These are phyloP conservation scores for Nycticryphes semicollaris DNA, from an alignment of 2,113 vertebrate species.

Conservation along the genomic window DNA sequence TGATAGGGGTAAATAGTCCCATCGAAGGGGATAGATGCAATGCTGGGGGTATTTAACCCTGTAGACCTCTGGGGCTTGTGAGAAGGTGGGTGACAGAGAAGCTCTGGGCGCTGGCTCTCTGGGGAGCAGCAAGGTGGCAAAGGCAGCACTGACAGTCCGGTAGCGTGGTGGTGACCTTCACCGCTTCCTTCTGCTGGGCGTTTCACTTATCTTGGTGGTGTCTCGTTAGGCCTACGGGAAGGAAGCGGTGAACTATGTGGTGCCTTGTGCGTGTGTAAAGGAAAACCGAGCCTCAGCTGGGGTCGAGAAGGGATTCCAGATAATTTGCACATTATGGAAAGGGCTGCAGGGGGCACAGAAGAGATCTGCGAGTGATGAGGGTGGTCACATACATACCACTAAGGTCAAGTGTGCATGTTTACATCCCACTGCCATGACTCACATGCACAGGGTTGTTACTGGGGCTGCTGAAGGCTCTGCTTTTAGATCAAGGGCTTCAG, in stretches of 20 bases:
- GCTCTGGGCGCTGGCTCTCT: neutral
- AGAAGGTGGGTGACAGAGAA: neutral
- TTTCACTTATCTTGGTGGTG: neutral
- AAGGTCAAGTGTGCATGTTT: neutral
- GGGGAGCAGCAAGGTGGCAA: neutral
- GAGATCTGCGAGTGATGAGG: neutral
- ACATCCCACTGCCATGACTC: neutral
- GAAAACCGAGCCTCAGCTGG: neutral
- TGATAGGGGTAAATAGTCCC: neutral
- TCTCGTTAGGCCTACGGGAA: neutral
- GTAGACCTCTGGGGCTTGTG: neutral
- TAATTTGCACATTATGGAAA: neutral
- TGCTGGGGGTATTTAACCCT: neutral
- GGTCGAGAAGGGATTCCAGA: neutral
- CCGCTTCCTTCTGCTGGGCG: neutral
- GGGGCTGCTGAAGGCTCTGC: neutral
- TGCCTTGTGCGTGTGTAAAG: accelerated
- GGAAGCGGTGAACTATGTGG: neutral
- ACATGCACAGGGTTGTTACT: neutral
- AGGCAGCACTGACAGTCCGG: accelerated
- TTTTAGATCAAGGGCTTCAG: neutral
- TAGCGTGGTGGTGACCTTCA: neutral
- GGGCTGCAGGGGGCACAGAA: neutral
- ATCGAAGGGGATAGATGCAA: neutral
- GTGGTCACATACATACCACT: neutral